phyloP scores from a whole-genome alignment of 2,113 vertebrate species.

The Macaca nemestrina region DNA sequence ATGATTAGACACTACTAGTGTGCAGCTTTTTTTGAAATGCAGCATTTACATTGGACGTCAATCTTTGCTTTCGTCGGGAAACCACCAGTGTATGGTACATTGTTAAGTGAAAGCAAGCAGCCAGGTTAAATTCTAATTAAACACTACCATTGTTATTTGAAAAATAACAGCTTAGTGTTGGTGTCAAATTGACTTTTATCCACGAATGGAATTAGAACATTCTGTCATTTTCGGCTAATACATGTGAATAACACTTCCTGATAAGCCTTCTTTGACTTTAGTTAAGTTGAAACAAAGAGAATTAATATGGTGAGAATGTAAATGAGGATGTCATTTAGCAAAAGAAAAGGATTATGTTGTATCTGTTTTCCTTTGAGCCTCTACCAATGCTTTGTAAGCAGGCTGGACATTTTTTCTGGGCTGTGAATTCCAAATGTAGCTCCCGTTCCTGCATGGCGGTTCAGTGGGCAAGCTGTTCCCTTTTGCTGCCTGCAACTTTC shows the following conservation, averaged over 20 bases:
- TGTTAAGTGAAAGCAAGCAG: constrained; percentile 35
- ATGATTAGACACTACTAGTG: neutral
- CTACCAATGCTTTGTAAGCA: neutral
- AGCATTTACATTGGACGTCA: neutral
- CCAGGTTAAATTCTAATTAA: constrained; percentile 65
- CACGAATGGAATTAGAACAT: constrained; percentile 21
- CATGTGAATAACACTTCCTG: neutral
- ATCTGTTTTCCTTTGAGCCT: neutral
- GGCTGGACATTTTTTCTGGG: neutral
- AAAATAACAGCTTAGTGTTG: constrained; percentile 39
- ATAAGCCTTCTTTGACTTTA: neutral
- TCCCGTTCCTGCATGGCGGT: neutral
- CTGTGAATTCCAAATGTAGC: neutral
- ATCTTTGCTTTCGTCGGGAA: neutral
- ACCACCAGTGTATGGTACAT: neutral
- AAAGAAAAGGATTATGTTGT: neutral
- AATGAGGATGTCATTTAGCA: neutral
- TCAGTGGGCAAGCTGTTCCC: no score
- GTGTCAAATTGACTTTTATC: constrained; percentile 62
- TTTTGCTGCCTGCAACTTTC: neutral
- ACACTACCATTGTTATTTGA: constrained; percentile 56
- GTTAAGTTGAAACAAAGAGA: constrained; percentile 34
- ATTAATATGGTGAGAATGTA: neutral
- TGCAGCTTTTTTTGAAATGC: neutral
- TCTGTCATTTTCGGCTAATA: neutral